Evolutionary conservation across 2,797 vertebrate species (phyloP).

Genomic region (Poliocrania exsul): DNA sequence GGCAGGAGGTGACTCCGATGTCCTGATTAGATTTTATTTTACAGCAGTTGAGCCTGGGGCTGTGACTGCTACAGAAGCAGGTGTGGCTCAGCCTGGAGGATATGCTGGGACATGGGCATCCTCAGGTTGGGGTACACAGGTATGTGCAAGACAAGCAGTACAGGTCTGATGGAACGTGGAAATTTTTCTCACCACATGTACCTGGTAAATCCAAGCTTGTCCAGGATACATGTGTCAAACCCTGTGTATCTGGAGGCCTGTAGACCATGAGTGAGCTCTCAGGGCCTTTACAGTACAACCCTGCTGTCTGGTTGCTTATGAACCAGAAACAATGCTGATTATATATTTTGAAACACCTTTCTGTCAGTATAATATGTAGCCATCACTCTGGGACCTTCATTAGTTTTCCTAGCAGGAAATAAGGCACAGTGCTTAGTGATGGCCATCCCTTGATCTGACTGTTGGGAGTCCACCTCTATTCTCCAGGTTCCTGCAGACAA

Average conservation of each 20-base stretch:
- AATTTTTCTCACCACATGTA: not conserved
- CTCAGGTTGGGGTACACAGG: fast-evolving
- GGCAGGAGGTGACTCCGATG: not conserved
- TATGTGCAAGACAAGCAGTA: not conserved
- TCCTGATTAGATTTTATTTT: not conserved
- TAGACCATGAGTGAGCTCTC: not conserved
- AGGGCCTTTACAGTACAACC: not conserved
- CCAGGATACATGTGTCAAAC: not conserved
- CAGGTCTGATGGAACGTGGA: not conserved
- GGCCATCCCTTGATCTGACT: not conserved
- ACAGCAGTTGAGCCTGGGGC: not conserved
- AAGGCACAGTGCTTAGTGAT: not conserved
- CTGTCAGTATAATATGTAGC: not conserved
- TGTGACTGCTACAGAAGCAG: not conserved
- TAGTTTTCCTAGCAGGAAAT: not conserved
- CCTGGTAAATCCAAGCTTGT: not conserved
- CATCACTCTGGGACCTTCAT: not conserved
- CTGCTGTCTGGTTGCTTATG: not conserved
- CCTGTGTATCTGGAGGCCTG: not conserved
- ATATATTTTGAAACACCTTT: not conserved
- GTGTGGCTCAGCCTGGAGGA: not conserved
- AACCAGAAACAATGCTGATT: not conserved
- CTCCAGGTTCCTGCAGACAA: not conserved
- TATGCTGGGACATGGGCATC: not conserved
- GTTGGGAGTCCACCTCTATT: not conserved